phyloP scores from a whole-genome alignment of 2,888 invertebrate genomes.

The Rhingia rostrata region DNA sequence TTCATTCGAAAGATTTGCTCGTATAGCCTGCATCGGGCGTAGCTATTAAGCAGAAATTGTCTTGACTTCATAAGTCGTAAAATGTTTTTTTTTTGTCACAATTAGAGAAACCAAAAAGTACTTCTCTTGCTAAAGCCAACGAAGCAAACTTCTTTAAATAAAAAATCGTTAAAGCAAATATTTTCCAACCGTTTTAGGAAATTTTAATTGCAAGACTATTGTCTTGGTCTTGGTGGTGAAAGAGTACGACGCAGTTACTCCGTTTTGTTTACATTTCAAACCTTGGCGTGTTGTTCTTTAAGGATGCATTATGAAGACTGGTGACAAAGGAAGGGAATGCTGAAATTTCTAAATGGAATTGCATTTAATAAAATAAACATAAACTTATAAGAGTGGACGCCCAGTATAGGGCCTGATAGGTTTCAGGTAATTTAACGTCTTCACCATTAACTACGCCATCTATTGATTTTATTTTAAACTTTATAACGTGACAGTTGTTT shows the following conservation, averaged over 20 bases:
- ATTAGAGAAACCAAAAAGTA: not conserved
- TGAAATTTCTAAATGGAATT: too few relatives aligned
- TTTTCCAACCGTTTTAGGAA: not conserved
- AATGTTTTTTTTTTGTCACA: constrained; percentile 4
- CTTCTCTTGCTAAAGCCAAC: not conserved
- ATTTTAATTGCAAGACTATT: constrained; percentile 12
- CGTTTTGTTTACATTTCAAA: not conserved
- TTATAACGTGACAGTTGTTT: too few relatives aligned
- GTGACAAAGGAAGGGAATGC: too few relatives aligned
- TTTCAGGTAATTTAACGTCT: too few relatives aligned
- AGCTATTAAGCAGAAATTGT: constrained; percentile 1
- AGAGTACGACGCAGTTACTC: not conserved
- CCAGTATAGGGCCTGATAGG: too few relatives aligned
- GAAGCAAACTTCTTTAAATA: not conserved
- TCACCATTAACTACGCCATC: too few relatives aligned
- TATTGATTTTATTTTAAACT: too few relatives aligned
- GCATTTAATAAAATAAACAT: too few relatives aligned
- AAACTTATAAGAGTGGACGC: too few relatives aligned
- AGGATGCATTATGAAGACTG: not conserved
- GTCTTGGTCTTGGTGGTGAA: too few relatives aligned
- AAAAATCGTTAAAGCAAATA: not conserved
- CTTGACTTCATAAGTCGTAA: not conserved
- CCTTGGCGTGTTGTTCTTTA: not conserved
- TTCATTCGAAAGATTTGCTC: not conserved
- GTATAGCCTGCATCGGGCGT: not conserved